Conservation (phyloP, 2,797 vertebrate species). For the Alosa sapidissima region DNA sequence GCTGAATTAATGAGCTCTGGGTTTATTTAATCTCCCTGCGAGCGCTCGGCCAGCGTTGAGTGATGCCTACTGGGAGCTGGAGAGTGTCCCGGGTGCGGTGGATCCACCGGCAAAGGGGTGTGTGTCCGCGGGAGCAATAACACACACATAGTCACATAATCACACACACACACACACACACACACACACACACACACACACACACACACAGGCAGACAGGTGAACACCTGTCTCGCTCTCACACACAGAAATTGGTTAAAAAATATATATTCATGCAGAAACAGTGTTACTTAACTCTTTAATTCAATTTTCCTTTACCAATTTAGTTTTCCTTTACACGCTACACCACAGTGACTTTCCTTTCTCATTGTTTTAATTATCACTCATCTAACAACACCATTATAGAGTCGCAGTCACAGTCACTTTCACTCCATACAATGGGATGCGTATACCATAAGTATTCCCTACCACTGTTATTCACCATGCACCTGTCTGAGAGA, state of each 20-base stretch:
- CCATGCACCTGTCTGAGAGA: not conserved
- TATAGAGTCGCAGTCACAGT: not conserved
- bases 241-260: not conserved
- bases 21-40: constrained; percentile 15
- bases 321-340: not conserved
- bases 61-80: constrained; percentile 20
- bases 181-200: constrained; percentile 28
- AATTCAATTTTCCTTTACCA: not conserved
- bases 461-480: not conserved
- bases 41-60: not conserved
- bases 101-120: not conserved
- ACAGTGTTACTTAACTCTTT: not conserved
- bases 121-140: not conserved
- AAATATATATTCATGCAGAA: not conserved
- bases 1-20: constrained; percentile 23
- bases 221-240: not conserved
- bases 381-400: not conserved
- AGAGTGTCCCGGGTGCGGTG: not conserved
- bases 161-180: not conserved
- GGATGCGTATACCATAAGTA: not conserved
- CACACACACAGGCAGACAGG: not conserved
- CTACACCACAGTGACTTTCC: not conserved
- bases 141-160: not conserved
- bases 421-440: not conserved
- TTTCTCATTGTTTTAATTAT: not conserved